A percentile compares a stretch with the other conserved stretches of the same genome.
Conservation (phyloP, 2,797 vertebrate genomes). For the Lemur catta region DNA sequence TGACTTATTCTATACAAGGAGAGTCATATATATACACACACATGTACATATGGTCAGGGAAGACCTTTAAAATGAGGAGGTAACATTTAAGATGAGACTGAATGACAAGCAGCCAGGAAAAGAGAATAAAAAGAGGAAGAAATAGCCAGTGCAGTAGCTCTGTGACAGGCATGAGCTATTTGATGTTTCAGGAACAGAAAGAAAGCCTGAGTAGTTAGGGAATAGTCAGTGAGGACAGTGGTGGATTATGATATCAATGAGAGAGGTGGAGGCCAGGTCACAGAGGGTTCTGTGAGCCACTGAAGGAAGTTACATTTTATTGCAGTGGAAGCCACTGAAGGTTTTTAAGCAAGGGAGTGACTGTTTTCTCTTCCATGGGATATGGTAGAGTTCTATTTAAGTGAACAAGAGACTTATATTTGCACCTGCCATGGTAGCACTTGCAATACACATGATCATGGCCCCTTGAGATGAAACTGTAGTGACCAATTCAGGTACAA, state of each 20-base stretch:
- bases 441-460: not conserved
- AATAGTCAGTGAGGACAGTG: not conserved
- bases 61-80: not conserved
- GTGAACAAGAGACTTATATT: not conserved
- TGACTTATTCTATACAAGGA: not conserved
- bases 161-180: not conserved
- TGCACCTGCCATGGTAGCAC: not conserved
- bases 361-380: not conserved
- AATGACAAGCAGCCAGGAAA: not conserved
- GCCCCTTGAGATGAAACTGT: not conserved
- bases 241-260: not conserved
- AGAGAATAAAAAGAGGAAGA: not conserved
- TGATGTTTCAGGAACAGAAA: not conserved
- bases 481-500: conserved; percentile 24
- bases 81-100: not conserved
- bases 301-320: not conserved
- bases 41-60: not conserved
- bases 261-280: not conserved
- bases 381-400: not conserved
- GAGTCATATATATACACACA: rapidly evolving
- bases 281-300: not conserved
- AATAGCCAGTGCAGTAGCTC: no score
- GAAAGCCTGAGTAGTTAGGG: not conserved
- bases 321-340: not conserved
- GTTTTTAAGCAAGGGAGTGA: not conserved